phyloP scores from a whole-genome alignment of 2,113 vertebrate genomes.

The Cryptotis parvus region DNA sequence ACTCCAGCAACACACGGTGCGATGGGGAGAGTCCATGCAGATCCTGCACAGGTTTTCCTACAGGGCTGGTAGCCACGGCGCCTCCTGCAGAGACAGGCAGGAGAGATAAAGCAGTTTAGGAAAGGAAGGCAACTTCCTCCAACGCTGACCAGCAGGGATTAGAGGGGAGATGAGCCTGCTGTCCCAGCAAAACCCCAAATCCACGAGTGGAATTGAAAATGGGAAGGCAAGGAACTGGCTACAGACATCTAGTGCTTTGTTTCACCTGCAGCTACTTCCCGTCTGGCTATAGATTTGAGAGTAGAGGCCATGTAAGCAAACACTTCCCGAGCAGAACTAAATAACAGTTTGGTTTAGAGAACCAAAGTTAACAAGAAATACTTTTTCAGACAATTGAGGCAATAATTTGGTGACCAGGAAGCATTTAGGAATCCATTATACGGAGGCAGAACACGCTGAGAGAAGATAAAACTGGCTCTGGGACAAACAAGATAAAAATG shows the following conservation, averaged over 20 bases:
- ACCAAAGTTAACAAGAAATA: constrained; percentile 43
- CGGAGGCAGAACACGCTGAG: constrained; percentile 8
- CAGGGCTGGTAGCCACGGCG: constrained; percentile 63
- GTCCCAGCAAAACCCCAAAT: neutral
- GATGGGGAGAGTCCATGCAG: constrained; percentile 96
- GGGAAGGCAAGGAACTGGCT: neutral
- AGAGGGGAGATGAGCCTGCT: neutral
- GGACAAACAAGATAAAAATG: neutral
- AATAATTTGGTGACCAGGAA: neutral
- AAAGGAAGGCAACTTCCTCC: neutral
- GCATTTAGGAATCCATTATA: constrained; percentile 29
- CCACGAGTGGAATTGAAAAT: too few relatives aligned
- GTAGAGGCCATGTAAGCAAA: neutral
- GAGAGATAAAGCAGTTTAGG: neutral
- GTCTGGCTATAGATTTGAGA: neutral
- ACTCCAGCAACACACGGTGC: constrained; percentile 98
- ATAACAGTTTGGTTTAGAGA: neutral
- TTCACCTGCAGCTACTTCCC: neutral
- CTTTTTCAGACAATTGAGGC: constrained; percentile 9
- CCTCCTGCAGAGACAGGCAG: constrained; percentile 67
- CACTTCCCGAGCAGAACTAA: constrained; percentile 16
- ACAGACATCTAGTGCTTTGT: neutral
- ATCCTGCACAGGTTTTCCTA: constrained; percentile 96
- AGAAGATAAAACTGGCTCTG: constrained; percentile 52
- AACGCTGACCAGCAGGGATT: fast-evolving